Evolutionary conservation across 2,888 invertebrate genomes (phyloP), one percentile per base, ranked within the genome.

Genomic region (Galeruca laticollis): DNA sequence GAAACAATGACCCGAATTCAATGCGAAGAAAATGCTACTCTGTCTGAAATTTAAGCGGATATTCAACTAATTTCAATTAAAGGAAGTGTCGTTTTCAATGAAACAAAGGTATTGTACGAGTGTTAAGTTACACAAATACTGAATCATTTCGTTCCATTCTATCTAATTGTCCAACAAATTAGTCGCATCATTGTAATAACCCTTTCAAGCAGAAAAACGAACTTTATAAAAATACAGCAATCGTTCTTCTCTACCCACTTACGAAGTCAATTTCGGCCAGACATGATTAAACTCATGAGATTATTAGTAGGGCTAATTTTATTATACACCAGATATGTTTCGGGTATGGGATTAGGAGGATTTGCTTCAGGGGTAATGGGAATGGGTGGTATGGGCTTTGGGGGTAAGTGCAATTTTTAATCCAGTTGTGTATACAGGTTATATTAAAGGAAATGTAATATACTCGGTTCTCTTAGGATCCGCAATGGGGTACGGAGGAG

Each of bases 221-320:
- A 15, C 62, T 31, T 52, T 40, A 67, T 66, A 64, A 62, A 56
- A 18, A 49, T 26, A 31, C 26, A 18, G 11, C 51, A 18, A 15
- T 18, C 26, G 13, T 13, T 13, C 1, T 6, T 13, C 11, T 26
- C 26, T 8, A 6, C 26, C 67, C 87, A 87, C 54, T 89, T 88
- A 88, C 83, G 87, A 89, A 47, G 88, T 88, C 82, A 88, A 9
- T n/a, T 52, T 13, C 13, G 13, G 21, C 18, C 11, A 35, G 11
- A 35, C 11, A 57, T 57, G 56, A 33, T 57, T 10, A 35, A 37
- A 15, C 9, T 33, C 8, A 88, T 83, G 87, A 88, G 57, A 21
- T 31, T 59, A 9, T 49, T 61, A 10, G 20, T 62, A 10, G 82
- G 87, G 85, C 72, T 88, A 88, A 77, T 89, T 89, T 77, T 88